Percentiles rank a stretch among this genome's conserved stretches.
Conservation (phyloP, 2,888 invertebrate species). For the Nomada hirtipes region DNA sequence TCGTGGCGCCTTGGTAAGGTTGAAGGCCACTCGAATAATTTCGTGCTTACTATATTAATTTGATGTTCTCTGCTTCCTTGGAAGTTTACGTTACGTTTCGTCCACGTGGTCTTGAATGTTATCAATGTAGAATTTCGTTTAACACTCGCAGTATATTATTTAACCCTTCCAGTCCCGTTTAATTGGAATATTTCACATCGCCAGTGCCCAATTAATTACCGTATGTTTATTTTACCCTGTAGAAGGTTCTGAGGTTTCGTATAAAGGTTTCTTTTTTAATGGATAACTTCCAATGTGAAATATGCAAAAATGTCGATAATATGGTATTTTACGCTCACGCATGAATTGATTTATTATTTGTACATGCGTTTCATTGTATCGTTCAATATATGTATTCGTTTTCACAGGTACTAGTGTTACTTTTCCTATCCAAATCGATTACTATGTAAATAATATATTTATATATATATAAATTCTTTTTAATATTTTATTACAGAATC, state of each 20-base stretch:
- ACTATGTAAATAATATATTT: not conserved
- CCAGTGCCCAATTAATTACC: no score
- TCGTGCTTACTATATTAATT: not conserved
- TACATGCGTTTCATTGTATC: no score
- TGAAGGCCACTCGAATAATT: slow-evolving; percentile 21
- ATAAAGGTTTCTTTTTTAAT: not conserved
- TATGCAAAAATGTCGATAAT: no score
- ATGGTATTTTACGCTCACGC: no score
- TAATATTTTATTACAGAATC: no score
- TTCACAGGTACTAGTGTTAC: not conserved
- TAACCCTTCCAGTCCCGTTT: not conserved
- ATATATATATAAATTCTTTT: not conserved
- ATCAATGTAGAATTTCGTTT: not conserved
- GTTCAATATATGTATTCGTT: not conserved
- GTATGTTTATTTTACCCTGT: no score
- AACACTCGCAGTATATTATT: not conserved
- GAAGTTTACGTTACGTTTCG: no score
- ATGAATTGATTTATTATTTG: no score
- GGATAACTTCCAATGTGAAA: no score
- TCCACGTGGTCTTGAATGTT: not conserved
- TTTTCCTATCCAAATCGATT: no score
- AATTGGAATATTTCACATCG: not conserved
- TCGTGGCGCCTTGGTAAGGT: not conserved
- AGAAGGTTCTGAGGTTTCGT: no score
- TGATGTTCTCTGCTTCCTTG: not conserved